Evolutionary conservation across 2,888 invertebrate genomes (phyloP), one percentile per base, ranked within the genome.

Genomic region (Coronaproctus castanopsis): DNA sequence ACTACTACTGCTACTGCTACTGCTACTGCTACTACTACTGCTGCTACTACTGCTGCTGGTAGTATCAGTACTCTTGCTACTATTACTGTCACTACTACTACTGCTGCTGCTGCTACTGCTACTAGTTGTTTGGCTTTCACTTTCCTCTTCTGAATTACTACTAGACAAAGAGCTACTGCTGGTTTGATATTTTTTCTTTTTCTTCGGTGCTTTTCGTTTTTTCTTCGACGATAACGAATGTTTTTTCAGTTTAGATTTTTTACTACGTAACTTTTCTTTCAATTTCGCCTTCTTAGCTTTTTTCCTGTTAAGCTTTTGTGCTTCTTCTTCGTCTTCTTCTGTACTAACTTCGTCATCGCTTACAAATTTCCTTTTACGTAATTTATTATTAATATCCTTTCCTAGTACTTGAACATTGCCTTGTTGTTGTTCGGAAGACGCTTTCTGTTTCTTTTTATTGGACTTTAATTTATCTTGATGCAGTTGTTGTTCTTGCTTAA

Each of bases 1-100:
- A 21, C 54, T 54, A n/a, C 54, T 54, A n/a, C 54, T 54, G 22
- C 54, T 54, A n/a, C 50, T 21, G 23, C n/a, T 14, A 52, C 57
- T 21, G 14, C 52, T 52, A 52, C 10, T 10, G 52, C 52, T 52
- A 52, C 20, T 52, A n/a, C 5, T 52, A 20, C 19, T 52, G 20
- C 52, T n/a, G 20, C 52, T 52, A 20, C 52, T 52, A 19, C n/a
- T n/a, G 5, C 22, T n/a, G 23, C 51, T 56, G 56, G 21, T 21
- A 2, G 24, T 49, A 8, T 19, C n/a, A 18, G 21, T 54, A 19
- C 55, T 55, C 8, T 20, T 20, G 21, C 55, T 55, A 48, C 55
- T 55, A 21, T 48, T 55, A 14, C 55, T 56, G 19, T 49, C 49
- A 22, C 56, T 56, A n/a, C 36, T 36, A 36, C 36, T 36, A 5